Evolutionary conservation across 2,888 invertebrate genomes (phyloP), one percentile per base, ranked within the genome.

Genomic region (Bombyx huttoni): DNA sequence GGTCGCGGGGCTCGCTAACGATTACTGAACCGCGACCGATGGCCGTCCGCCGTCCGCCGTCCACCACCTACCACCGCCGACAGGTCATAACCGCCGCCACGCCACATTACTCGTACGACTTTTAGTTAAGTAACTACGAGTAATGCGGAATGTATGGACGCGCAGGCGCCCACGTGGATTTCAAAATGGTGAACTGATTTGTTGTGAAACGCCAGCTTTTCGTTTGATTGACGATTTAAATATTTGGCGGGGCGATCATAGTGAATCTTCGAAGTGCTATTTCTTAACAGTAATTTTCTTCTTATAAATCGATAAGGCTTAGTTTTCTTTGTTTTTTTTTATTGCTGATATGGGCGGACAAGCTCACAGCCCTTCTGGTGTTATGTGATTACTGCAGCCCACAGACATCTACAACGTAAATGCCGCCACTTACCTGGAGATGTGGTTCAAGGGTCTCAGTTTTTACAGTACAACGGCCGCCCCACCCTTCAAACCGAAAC

Each of bases 111-210:
- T 50, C 48, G 49, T 40, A 40, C 40, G 40, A 40, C 9, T 40
- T 40, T 8, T 40, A 40, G 40, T 40, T 40, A 40, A 40, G 40
- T 24, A 24, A 24, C 1, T 24, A 7, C 12, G 40, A 40, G 53
- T 53, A 60, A 57, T 65, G 68, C 70, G 69, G 71, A 59, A 65
- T 56, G 59, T 56, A 52, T 53, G 46, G 59, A 59, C 75, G 77
- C 78, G 78, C 78, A 75, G 58, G 79, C 78, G 78, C 72, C 60
- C 67, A 62, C 64, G 61, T 61, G 63, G 52, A 47, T 54, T 34
- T 10, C 48, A 50, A 53, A 49, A 52, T 52, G 53, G 58, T 47
- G 50, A 49, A 65, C 35, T 53, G 50, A 57, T 55, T 50, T 48
- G 51, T 57, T 40, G 50, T 48, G 47, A 49, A 51, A 46, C 51